Evolutionary conservation across 92 coral and sea anemone genomes (phyloP).

Genomic region (Umimayanthus chanpuru): DNA sequence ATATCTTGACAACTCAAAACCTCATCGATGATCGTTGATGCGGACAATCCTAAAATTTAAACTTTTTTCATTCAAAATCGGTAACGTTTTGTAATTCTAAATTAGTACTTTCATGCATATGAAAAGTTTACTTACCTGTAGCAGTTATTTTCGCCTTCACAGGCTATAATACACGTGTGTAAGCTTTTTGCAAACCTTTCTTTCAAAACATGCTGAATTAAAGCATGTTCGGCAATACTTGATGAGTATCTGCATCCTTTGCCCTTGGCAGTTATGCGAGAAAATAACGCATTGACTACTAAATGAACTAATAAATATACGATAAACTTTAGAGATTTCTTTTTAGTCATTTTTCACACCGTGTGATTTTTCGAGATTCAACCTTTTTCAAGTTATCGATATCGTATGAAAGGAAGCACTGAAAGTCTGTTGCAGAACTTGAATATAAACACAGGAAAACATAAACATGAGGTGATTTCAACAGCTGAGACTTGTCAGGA

Average conservation of each 20-base stretch:
- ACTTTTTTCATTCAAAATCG: too few species aligned
- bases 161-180: not conserved
- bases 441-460: not conserved
- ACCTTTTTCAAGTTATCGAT: too few species aligned
- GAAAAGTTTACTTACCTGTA: not conserved
- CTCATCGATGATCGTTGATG: too few species aligned
- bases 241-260: not conserved
- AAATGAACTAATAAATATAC: too few species aligned
- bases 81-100: not conserved
- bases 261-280: not conserved
- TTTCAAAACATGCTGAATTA: not conserved
- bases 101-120: too few species aligned
- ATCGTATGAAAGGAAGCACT: too few species aligned
- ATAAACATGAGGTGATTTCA: too few species aligned
- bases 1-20: too few species aligned
- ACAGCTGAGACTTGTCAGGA: too few species aligned
- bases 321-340: not conserved
- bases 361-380: too few species aligned
- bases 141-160: conserved; percentile 7
- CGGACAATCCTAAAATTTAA: too few species aligned
- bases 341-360: too few species aligned
- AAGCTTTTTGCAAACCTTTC: conserved; percentile 15
- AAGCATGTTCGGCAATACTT: conserved; percentile 2
- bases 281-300: not conserved
- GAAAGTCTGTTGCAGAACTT: not conserved